phyloP scores from a whole-genome alignment of 1,140 invertebrate species.

The Cylas formicarius region DNA sequence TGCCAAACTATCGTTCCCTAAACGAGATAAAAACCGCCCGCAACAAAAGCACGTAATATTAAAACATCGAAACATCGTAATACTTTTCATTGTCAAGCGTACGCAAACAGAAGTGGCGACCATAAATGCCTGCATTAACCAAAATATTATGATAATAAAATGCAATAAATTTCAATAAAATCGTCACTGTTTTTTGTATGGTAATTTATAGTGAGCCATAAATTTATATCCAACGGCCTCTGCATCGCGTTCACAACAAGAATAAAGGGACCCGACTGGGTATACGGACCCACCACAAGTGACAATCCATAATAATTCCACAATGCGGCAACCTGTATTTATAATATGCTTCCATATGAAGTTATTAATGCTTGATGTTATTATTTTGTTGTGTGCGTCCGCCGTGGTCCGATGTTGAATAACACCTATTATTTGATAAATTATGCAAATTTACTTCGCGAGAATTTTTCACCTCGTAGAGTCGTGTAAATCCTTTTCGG shows the following conservation, averaged over 20 bases:
- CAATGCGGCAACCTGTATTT: conserved; percentile 34
- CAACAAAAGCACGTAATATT: too few species aligned
- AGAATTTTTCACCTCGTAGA: conserved; percentile 18
- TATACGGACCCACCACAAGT: conserved; percentile 34
- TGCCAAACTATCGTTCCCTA: too few species aligned
- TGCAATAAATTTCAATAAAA: conserved; percentile 34
- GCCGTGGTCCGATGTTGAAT: conserved; percentile 14
- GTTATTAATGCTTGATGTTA: conserved; percentile 39
- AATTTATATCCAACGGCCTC: conserved; percentile 30
- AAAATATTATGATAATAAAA: conserved; percentile 7
- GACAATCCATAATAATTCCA: conserved; percentile 41
- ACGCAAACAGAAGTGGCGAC: too few species aligned
- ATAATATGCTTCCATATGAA: conserved; percentile 32
- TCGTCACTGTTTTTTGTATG: conserved; percentile 31
- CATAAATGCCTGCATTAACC: not conserved
- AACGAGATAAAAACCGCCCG: too few species aligned
- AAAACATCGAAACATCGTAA: too few species aligned
- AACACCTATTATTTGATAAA: conserved; percentile 22
- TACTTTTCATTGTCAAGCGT: too few species aligned
- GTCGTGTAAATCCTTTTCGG: conserved; percentile 18
- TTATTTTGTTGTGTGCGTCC: conserved; percentile 30
- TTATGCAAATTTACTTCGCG: conserved; percentile 17
- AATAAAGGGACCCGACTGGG: conserved; percentile 31
- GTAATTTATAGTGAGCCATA: conserved; percentile 27
- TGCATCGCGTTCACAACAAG: conserved; percentile 29